Conservation (phyloP, 2,888 invertebrate species). For the Dasysyrphus albostriatus region DNA sequence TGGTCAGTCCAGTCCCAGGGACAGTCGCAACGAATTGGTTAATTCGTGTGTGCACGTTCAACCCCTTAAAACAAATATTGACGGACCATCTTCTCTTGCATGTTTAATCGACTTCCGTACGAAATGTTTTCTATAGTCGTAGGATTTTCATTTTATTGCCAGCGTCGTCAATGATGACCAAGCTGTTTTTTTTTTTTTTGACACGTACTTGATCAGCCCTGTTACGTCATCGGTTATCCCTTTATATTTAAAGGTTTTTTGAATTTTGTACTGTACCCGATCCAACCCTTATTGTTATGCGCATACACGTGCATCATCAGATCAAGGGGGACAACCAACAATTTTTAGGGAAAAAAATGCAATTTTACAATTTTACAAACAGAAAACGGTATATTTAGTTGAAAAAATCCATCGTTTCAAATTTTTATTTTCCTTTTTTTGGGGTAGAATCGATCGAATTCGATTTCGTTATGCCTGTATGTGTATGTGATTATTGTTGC, state of each 20-base stretch:
- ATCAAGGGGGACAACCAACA: constrained; percentile 59
- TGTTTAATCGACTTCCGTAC: constrained; percentile 67
- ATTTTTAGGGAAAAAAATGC: constrained; percentile 72
- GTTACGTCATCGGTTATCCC: constrained; percentile 70
- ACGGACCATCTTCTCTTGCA: constrained; percentile 56
- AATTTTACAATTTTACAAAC: constrained; percentile 72
- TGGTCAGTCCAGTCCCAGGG: constrained; percentile 63
- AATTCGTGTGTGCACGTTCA: constrained; percentile 62
- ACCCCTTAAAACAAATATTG: constrained; percentile 64
- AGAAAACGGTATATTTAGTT: constrained; percentile 39
- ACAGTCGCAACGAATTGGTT: constrained; percentile 43
- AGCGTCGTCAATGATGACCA: constrained; percentile 54
- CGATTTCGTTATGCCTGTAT: constrained; percentile 68
- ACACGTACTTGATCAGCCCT: constrained; percentile 45
- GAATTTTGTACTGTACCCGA: constrained; percentile 14
- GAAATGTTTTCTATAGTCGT: constrained; percentile 7
- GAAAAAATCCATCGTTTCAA: constrained; percentile 52
- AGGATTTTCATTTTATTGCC: constrained; percentile 22
- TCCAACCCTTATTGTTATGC: constrained; percentile 75
- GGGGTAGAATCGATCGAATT: constrained; percentile 74
- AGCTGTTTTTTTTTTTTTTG: constrained; percentile 48
- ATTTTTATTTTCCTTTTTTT: constrained; percentile 38
- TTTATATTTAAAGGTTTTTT: constrained; percentile 28
- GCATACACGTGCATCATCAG: constrained; percentile 64
- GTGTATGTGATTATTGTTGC: constrained; percentile 47